These are phyloP conservation scores for Panopea generosa DNA, from an alignment of 2,888 invertebrate species.

Conservation along the genomic window DNA sequence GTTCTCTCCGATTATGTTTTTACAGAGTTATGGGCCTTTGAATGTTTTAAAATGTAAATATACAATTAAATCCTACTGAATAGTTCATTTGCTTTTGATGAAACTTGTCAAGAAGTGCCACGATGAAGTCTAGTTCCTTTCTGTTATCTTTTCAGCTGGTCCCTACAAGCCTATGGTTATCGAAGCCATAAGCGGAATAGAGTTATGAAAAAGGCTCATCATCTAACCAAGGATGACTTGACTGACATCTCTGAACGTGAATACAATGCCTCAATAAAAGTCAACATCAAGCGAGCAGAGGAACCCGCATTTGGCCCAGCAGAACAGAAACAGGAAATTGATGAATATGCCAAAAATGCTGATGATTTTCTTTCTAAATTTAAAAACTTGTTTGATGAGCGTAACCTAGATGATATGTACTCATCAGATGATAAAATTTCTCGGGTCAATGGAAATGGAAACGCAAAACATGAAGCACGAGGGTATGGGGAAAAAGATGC, in stretches of 20 bases:
- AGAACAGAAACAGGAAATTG: conserved; percentile 5
- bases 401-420: conserved; percentile 5
- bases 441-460: too few relatives aligned
- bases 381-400: conserved; percentile 7
- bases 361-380: conserved; percentile 19
- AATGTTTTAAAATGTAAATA: too few relatives aligned
- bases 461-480: background rate
- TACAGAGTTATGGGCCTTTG: too few relatives aligned
- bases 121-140: too few relatives aligned
- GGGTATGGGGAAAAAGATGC: background rate
- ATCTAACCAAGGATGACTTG: too few relatives aligned
- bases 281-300: conserved; percentile 56
- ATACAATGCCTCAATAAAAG: conserved; percentile 45
- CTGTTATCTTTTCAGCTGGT: conserved; percentile 55
- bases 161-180: conserved; percentile 40
- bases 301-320: background rate
- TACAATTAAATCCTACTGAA: too few relatives aligned
- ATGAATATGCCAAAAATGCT: conserved; percentile 10
- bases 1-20: too few relatives aligned
- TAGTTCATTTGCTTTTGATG: too few relatives aligned
- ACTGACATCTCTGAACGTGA: conserved; percentile 60
- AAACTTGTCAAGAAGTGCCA: too few relatives aligned
- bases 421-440: background rate
- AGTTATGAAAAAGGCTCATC: too few relatives aligned
- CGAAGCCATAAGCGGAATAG: conserved; percentile 4